Evolutionary conservation across 2,113 vertebrate genomes (phyloP).

Genomic region (Chauna torquata): DNA sequence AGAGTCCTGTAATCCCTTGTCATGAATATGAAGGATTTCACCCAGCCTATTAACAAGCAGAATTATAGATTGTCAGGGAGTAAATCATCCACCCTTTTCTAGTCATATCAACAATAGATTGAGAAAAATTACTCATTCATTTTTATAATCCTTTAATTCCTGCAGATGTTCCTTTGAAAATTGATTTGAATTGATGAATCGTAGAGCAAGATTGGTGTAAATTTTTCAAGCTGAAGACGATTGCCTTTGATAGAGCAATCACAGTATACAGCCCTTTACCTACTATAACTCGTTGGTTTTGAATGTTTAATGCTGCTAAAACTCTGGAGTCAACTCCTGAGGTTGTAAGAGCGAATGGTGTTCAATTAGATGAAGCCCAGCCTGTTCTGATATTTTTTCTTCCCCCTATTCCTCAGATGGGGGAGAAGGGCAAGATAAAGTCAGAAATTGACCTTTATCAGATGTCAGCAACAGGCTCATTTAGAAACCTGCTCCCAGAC

Average conservation of each 20-base stretch:
- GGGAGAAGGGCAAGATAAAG: neutral
- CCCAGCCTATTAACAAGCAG: slow-evolving; percentile 22
- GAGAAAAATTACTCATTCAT: slow-evolving; percentile 43
- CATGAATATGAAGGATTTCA: slow-evolving; percentile 30
- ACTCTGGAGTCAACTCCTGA: neutral
- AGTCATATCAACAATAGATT: slow-evolving; percentile 4
- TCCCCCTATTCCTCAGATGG: neutral
- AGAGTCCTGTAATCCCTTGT: slow-evolving; percentile 41
- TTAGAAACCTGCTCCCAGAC: neutral
- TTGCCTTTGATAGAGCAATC: neutral
- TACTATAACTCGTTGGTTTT: neutral
- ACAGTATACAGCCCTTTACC: neutral
- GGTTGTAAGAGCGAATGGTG: neutral
- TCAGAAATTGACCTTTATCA: neutral
- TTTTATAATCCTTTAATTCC: slow-evolving; percentile 59
- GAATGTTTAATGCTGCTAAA: neutral
- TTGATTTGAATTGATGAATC: slow-evolving; percentile 41
- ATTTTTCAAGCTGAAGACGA: neutral
- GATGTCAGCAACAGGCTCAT: accelerated
- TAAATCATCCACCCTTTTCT: slow-evolving; percentile 17
- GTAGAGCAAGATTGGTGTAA: neutral
- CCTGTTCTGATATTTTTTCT: neutral
- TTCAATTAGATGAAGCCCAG: neutral
- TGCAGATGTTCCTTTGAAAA: slow-evolving; percentile 15
- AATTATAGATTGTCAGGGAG: slow-evolving; percentile 25